Evolutionary conservation across 37 sponge, comb jelly and placozoan genomes (phyloP).

Genomic region (Lycopodina hypogea): DNA sequence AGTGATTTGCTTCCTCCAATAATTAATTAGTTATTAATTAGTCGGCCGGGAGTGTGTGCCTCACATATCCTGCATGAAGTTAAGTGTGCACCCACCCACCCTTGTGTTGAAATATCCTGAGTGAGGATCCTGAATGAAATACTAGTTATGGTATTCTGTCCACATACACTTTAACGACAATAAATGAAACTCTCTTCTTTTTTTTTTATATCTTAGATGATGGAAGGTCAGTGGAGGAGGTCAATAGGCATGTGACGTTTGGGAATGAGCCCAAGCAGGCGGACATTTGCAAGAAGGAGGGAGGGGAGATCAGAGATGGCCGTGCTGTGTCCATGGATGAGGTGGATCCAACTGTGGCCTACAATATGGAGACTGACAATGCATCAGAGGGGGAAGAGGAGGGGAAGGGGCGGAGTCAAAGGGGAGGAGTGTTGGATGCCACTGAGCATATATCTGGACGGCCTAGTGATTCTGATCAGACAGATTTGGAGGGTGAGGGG

Average conservation of each 20-base stretch:
- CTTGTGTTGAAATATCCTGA: too few relatives aligned
- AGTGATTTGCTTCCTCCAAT: too few relatives aligned
- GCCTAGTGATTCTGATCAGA: neutral
- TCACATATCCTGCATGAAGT: too few relatives aligned
- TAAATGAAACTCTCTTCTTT: too few relatives aligned
- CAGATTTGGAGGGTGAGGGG: neutral
- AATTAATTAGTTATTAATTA: too few relatives aligned
- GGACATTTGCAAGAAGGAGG: slow-evolving; percentile 4
- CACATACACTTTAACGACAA: too few relatives aligned
- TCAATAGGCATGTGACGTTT: neutral
- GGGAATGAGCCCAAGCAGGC: neutral
- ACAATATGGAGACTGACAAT: slow-evolving; percentile 27
- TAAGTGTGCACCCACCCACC: too few relatives aligned
- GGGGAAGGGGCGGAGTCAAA: neutral
- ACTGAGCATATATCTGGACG: neutral
- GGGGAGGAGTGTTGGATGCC: neutral
- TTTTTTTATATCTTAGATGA: neutral
- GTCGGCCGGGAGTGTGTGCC: too few relatives aligned
- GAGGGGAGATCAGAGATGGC: neutral
- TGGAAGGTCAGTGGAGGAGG: slow-evolving; percentile 1
- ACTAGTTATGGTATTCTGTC: too few relatives aligned
- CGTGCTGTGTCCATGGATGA: neutral
- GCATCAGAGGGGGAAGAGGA: neutral
- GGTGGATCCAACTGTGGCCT: slow-evolving; percentile 52
- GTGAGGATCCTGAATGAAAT: too few relatives aligned